A percentile compares a stretch with the other conserved stretches of the same genome.
These are phyloP conservation scores for Macrosteles quadrilineatus DNA, from an alignment of 1,140 invertebrate species.

Conservation along the genomic window DNA sequence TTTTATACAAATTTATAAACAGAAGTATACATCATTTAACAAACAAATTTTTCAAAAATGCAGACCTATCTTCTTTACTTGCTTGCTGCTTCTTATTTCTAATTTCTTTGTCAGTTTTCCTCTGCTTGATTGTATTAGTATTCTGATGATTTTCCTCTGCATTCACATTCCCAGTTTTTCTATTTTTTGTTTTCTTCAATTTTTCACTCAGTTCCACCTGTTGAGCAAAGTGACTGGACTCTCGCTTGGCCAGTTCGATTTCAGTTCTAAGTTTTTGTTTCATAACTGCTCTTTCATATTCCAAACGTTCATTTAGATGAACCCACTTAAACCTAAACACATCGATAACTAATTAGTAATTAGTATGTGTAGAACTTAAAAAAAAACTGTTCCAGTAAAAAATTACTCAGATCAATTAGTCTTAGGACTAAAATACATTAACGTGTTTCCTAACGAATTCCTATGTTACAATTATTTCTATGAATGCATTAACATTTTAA, in stretches of 20 bases:
- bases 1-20: too few relatives aligned
- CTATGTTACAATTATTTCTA: too few relatives aligned
- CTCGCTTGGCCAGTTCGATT: conserved; percentile 87
- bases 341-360: conserved; percentile 20
- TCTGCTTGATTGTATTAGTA: conserved; percentile 30
- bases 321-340: conserved; percentile 95
- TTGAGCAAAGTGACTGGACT: conserved; percentile 57
- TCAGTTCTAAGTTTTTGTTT: conserved; percentile 85
- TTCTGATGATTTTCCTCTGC: neutral
- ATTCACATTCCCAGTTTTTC: neutral
- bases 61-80: conserved; percentile 21
- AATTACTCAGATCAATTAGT: too few relatives aligned
- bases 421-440: too few relatives aligned
- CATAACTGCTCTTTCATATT: conserved; percentile 87
- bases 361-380: neutral
- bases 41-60: conserved; percentile 28
- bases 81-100: conserved; percentile 28
- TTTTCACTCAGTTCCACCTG: conserved; percentile 41
- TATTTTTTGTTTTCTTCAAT: neutral
- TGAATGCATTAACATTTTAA: too few relatives aligned
- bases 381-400: neutral
- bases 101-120: conserved; percentile 36
- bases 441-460: too few relatives aligned
- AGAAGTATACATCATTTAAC: neutral
- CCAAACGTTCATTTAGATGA: conserved; percentile 88